Evolutionary conservation across 2,888 invertebrate genomes (phyloP).

Genomic region (Myathropa florea): DNA sequence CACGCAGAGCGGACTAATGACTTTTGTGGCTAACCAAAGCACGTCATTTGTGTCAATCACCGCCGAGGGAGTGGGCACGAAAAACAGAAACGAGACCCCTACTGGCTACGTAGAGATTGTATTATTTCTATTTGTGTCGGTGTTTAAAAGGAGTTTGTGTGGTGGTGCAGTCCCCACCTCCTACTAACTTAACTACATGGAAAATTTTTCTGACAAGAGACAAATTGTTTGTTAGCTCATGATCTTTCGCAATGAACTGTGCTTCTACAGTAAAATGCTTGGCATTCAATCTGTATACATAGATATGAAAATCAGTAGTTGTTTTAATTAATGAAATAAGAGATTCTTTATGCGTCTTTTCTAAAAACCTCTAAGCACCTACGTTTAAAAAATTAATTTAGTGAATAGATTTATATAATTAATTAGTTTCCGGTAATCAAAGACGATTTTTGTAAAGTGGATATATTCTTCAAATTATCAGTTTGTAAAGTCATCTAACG

Average conservation of each 20-base stretch:
- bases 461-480: background rate
- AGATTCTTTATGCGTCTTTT: background rate
- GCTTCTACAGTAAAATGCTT: constrained; percentile 5
- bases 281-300: background rate
- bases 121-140: constrained; percentile 42
- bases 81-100: constrained; percentile 1
- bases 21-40: constrained; percentile 66
- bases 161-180: constrained; percentile 41
- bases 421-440: background rate
- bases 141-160: constrained; percentile 13
- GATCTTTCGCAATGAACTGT: constrained; percentile 54
- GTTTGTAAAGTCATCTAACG: no score
- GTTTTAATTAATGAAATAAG: background rate
- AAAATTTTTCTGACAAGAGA: constrained; percentile 66
- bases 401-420: no score
- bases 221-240: constrained; percentile 56
- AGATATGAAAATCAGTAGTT: background rate
- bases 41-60: constrained; percentile 65
- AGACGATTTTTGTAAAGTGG: background rate
- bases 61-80: constrained; percentile 4
- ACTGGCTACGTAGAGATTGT: constrained; percentile 23
- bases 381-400: background rate
- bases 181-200: constrained; percentile 28
- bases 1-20: constrained; percentile 53
- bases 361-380: background rate